Evolutionary conservation across 2,113 vertebrate species (phyloP).

Genomic region (Hydrochoerus hydrochaeris): DNA sequence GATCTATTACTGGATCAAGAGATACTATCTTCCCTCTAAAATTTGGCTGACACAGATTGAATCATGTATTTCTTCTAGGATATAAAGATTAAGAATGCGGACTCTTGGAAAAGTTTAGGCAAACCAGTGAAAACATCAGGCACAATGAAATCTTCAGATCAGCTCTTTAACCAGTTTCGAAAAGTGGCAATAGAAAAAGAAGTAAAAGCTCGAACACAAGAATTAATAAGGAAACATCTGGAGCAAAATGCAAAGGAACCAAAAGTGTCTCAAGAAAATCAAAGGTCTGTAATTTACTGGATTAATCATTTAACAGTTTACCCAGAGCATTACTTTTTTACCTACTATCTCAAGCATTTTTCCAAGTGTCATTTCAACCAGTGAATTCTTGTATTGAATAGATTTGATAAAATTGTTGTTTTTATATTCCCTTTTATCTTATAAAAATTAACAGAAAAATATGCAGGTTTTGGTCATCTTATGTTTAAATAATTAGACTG

Average conservation of each 20-base stretch:
- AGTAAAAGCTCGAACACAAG: conserved; percentile 84
- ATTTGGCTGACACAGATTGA: conserved; percentile 38
- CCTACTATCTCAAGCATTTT: neutral
- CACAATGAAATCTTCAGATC: conserved; percentile 89
- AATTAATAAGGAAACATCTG: conserved; percentile 83
- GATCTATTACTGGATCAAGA: conserved; percentile 16
- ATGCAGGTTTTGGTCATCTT: neutral
- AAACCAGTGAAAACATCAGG: conserved; percentile 83
- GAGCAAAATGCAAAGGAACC: conserved; percentile 77
- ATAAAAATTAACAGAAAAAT: neutral
- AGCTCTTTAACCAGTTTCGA: conserved; percentile 93
- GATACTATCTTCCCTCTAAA: conserved; percentile 29
- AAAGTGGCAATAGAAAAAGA: conserved; percentile 92
- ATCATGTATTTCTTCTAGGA: conserved; percentile 85
- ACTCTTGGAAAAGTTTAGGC: conserved; percentile 93
- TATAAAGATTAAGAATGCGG: conserved; percentile 88
- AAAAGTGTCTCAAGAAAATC: conserved; percentile 71
- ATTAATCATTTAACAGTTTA: neutral
- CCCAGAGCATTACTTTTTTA: neutral
- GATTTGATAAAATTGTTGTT: neutral
- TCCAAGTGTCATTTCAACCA: neutral
- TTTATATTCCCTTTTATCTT: neutral
- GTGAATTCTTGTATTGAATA: neutral
- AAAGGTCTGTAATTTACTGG: conserved; percentile 77
- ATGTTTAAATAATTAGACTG: neutral